Conservation (phyloP, 2,797 vertebrate genomes). For the Cossypha heuglini region DNA sequence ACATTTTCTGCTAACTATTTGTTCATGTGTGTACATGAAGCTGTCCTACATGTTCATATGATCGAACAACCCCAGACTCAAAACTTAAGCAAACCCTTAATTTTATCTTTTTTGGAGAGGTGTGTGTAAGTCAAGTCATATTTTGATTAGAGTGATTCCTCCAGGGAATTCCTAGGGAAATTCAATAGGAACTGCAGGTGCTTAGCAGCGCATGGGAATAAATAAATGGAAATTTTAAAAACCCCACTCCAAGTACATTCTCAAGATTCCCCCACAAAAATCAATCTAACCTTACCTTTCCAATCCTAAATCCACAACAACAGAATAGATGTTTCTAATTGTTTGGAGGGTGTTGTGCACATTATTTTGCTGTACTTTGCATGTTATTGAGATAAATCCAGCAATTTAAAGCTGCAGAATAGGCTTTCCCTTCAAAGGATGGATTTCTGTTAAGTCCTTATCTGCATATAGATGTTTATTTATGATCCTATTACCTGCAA, state of each 20-base stretch:
- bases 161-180: neutral
- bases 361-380: neutral
- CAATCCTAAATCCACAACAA: neutral
- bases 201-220: neutral
- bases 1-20: neutral
- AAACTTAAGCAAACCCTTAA: neutral
- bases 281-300: neutral
- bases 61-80: rapidly evolving
- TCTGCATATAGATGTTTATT: slow-evolving; percentile 56
- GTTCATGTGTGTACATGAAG: neutral
- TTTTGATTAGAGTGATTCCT: neutral
- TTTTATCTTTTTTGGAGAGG: neutral
- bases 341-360: neutral
- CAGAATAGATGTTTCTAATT: neutral
- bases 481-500: slow-evolving; percentile 38
- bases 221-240: neutral
- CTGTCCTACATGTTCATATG: neutral
- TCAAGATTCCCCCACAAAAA: neutral
- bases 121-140: neutral
- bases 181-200: neutral
- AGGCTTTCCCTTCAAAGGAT: neutral
- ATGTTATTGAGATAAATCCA: neutral
- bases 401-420: slow-evolving; percentile 20
- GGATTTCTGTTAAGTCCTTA: slow-evolving; percentile 30
- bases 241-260: neutral